Base-by-base conservation (phyloP, 2,113 vertebrate genomes). In the Sphaerodactylus townsendi region DNA sequence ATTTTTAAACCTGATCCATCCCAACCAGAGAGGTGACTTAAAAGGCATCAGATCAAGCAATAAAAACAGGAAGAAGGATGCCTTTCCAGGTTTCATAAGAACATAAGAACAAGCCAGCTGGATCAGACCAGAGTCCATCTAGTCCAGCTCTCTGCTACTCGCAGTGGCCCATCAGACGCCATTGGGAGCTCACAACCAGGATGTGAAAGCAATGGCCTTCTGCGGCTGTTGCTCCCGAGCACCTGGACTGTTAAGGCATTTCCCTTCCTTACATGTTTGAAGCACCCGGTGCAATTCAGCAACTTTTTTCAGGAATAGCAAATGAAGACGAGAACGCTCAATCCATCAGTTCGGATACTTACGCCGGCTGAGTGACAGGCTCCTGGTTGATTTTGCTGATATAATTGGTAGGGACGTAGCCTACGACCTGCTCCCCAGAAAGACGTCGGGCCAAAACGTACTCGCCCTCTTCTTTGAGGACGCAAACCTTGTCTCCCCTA, bases 391-490 rank as follows among this genome's bases (percentile, higher is more conserved):
- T 94, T 86, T 96, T 93, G 88, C 97, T 96, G 91, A 98, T 96
- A 39, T 96, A 97, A n/a, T 95, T 97, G 10, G 97, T 91, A 0
- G 98, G 98, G 39, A 99, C 93, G 2, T 99, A 96, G 17, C 98
- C 98, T 35, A 93, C 87, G 86, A 97, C 90, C 46, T 96, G 94
- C 1, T 93, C 94, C 2, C 97, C 97, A 0, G 96, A 96, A 13
- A 98, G 95, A 86, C 97, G 96, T 87, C 96, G 96, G 73, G 97
- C 98, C 3, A 97, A 73, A 28, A 98, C 96, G 87, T 96, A 98
- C 0, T 96, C 95, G 0, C 97, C 97, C 37, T 98, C 96, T 86
- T 98, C 97, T 86, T 95, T 94, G 69, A 98, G 94, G 62, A 97
- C 97, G 1, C 95, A 97, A 87, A 98, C 96, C 77, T 96, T 96